Base-by-base conservation (phyloP, 2,888 invertebrate species). In the Zeuzera pyrina region DNA sequence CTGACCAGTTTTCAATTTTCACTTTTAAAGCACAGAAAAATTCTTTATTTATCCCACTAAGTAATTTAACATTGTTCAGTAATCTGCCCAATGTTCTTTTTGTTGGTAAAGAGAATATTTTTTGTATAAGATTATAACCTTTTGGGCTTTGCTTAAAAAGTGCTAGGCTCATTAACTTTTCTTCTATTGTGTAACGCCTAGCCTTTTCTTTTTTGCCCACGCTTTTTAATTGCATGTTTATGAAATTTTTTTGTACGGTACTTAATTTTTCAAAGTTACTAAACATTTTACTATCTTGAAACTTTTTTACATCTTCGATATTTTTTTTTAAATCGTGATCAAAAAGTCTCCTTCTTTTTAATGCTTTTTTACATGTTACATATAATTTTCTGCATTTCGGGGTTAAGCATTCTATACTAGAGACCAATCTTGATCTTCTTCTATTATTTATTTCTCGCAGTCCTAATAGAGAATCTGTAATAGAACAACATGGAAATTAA, bases 81-180 rank as follows among this genome's bases (percentile, higher is more conserved):
- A 27, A 35, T 25, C 37, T 12, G 10, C 14, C 29, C 15, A 42
- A 30, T 2, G 34, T 41, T 29, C 29, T 35, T 25, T 35, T 22
- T 3, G 38, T 33, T 7, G 38, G 38, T 22, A 41, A 25, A 15
- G 35, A 34, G 35, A 42, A 42, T 7, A 33, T 28, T 19, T 31
- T 32, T 29, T 15, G n/a, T 15, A 40, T 16, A 3, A 38, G 23
- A 5, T 25, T 31, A 25, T 42, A 42, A 2, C 38, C 31, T 19
- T 34, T 42, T 5, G 38, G 36, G 25, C 37, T 35, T 33, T 33
- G 36, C 23, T 42, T 42, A n/a, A 36, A 15, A 3, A 41, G 15
- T n/a, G 34, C 15, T 13, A 42, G 22, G 10, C 38, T 16, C 24
- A 38, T 31, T 15, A 43, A 28, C 15, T 43, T 43, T 10, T 43